Conservation (phyloP, 2,888 invertebrate genomes). For the Rugalucina vietnamica region DNA sequence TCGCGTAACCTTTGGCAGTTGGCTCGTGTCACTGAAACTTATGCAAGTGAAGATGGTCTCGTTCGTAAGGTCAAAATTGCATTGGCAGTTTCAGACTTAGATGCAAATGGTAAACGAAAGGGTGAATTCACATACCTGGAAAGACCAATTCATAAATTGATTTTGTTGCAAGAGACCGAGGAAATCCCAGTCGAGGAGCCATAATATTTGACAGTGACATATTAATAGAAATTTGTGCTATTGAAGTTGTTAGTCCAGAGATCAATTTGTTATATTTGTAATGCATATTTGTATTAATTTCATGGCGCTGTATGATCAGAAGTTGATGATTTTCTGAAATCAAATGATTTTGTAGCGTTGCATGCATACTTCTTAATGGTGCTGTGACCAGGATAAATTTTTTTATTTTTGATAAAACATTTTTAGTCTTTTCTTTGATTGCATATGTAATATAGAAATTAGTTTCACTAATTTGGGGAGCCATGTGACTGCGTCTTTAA, state of each 20-base stretch:
- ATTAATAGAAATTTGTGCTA: neutral
- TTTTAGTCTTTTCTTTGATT: too few relatives aligned
- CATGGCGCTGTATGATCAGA: neutral
- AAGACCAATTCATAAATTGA: constrained; percentile 49
- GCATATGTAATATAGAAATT: too few relatives aligned
- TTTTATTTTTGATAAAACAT: neutral
- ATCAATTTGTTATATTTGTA: neutral
- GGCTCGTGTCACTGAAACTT: neutral
- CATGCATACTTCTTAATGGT: neutral
- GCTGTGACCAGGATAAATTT: neutral
- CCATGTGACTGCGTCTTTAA: too few relatives aligned
- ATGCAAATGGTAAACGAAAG: constrained; percentile 26
- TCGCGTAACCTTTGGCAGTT: constrained; percentile 34
- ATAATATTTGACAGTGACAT: too few relatives aligned
- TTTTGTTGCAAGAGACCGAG: constrained; percentile 36
- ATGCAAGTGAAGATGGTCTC: constrained; percentile 14
- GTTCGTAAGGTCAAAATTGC: constrained; percentile 47
- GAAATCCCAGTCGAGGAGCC: constrained; percentile 30
- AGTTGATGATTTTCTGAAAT: too few relatives aligned
- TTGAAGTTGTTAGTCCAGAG: neutral
- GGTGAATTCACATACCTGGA: neutral
- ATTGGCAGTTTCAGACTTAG: constrained; percentile 22
- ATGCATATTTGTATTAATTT: neutral
- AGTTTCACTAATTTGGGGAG: too few relatives aligned
- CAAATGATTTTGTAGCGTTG: too few relatives aligned